These are phyloP conservation scores for Sebastes fasciatus DNA, from an alignment of 2,113 vertebrate genomes.

Conservation along the genomic window DNA sequence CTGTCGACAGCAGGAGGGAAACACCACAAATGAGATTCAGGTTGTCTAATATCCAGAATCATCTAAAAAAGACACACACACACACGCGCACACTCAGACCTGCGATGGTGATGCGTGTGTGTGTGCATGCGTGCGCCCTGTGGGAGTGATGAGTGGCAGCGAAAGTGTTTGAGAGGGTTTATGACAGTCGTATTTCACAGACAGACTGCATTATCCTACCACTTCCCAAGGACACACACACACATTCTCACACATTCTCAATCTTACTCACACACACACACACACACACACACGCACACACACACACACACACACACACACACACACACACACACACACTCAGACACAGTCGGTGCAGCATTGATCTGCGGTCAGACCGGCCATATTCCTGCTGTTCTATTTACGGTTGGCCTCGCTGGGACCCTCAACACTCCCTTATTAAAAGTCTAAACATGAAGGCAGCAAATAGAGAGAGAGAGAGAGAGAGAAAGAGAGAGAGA, in stretches of 20 bases:
- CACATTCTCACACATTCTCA: conserved; percentile 6
- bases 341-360: conserved; percentile 50
- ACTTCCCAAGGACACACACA: conserved; percentile 59
- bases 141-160: conserved; percentile 40
- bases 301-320: conserved; percentile 26
- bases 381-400: conserved; percentile 74
- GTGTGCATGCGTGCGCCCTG: background rate
- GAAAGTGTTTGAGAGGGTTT: conserved; percentile 69
- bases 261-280: conserved; percentile 12
- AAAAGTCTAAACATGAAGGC: conserved; percentile 72
- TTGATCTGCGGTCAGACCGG: conserved; percentile 72
- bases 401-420: conserved; percentile 73
- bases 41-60: background rate
- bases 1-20: background rate
- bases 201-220: conserved; percentile 64
- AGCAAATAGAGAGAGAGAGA: conserved; percentile 23
- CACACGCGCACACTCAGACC: background rate
- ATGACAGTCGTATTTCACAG: conserved; percentile 68
- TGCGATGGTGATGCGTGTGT: conserved; percentile 28
- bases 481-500: conserved; percentile 3
- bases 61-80: conserved; percentile 3
- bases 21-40: conserved; percentile 8
- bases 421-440: conserved; percentile 74
- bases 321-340: conserved; percentile 33
- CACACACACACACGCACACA: conserved; percentile 36